These are phyloP conservation scores for Ariopsis seemanni DNA, from an alignment of 2,113 vertebrate genomes.

Conservation along the genomic window DNA sequence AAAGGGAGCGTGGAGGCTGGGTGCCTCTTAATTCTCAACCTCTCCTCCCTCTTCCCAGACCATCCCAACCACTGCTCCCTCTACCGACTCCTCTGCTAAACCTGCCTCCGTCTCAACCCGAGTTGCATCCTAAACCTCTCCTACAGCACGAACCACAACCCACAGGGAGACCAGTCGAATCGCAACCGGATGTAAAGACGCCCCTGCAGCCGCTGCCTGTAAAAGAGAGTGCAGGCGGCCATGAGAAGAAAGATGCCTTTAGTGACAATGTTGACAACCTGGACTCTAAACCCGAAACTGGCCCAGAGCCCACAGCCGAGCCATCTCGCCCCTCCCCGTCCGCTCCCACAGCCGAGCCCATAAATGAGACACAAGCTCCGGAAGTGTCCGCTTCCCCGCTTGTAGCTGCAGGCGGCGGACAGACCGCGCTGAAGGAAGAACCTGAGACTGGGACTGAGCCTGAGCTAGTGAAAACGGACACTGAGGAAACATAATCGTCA, in stretches of 20 bases:
- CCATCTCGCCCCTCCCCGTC: conserved; percentile 21
- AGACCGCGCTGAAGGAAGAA: conserved; percentile 90
- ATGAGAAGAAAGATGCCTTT: conserved; percentile 73
- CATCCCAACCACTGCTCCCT: conserved; percentile 59
- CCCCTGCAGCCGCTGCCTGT: conserved; percentile 52
- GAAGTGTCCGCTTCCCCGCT: conserved; percentile 77
- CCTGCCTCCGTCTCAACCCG: conserved; percentile 45
- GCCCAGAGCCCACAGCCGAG: conserved; percentile 53
- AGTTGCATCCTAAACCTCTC: conserved; percentile 7
- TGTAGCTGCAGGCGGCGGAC: conserved; percentile 85
- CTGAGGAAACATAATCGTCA: conserved; percentile 99
- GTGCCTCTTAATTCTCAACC: conserved; percentile 66
- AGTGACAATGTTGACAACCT: conserved; percentile 80
- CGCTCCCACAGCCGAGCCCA: conserved; percentile 63
- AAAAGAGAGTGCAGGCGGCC: conserved; percentile 75
- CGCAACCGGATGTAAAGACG: conserved; percentile 26
- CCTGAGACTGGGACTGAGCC: conserved; percentile 96
- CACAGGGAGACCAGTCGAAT: not conserved
- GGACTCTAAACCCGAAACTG: conserved; percentile 69
- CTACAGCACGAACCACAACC: conserved; percentile 45
- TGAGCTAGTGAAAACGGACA: conserved; percentile 99
- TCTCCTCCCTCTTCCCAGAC: conserved; percentile 59
- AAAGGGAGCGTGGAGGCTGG: conserved; percentile 65
- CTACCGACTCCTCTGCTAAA: conserved; percentile 52
- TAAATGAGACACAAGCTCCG: conserved; percentile 60